A percentile compares a stretch with the other conserved stretches of the same genome.
Conservation (phyloP, 2,888 invertebrate species). For the Yponomeuta sedellus region DNA sequence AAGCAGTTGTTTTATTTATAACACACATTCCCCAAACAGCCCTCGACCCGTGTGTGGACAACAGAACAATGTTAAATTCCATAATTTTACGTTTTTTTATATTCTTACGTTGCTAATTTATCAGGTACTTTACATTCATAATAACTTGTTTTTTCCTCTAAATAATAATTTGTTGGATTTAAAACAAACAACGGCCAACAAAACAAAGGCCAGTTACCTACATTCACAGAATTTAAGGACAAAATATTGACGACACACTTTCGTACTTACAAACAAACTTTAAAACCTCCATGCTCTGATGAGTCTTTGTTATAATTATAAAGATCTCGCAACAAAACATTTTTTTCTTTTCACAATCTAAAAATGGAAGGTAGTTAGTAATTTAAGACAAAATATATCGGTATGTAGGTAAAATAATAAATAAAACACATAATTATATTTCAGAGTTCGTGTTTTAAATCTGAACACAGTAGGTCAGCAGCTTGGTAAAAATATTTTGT, state of each 20-base stretch:
- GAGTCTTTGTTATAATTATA: no score
- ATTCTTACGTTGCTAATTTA: conserved; percentile 47
- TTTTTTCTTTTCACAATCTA: no score
- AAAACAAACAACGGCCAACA: no score
- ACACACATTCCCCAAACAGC: conserved; percentile 45
- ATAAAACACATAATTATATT: neutral
- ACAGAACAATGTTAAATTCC: conserved; percentile 42
- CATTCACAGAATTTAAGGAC: no score
- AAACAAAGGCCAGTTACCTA: no score
- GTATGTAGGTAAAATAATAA: conserved; percentile 23
- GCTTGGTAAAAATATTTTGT: neutral
- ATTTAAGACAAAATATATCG: neutral
- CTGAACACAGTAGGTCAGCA: neutral
- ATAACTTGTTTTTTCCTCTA: conserved; percentile 30
- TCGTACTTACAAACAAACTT: no score
- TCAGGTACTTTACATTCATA: conserved; percentile 47
- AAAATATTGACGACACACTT: no score
- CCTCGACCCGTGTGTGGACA: conserved; percentile 55
- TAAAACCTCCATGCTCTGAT: no score
- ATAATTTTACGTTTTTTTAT: conserved; percentile 20
- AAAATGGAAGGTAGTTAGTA: neutral
- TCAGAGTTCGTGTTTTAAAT: conserved; percentile 7
- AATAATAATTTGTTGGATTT: no score
- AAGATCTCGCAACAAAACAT: no score
- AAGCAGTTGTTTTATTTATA: conserved; percentile 44